These are phyloP conservation scores for Fissipunctia ypsillon DNA, from an alignment of 2,888 invertebrate genomes.

Conservation along the genomic window DNA sequence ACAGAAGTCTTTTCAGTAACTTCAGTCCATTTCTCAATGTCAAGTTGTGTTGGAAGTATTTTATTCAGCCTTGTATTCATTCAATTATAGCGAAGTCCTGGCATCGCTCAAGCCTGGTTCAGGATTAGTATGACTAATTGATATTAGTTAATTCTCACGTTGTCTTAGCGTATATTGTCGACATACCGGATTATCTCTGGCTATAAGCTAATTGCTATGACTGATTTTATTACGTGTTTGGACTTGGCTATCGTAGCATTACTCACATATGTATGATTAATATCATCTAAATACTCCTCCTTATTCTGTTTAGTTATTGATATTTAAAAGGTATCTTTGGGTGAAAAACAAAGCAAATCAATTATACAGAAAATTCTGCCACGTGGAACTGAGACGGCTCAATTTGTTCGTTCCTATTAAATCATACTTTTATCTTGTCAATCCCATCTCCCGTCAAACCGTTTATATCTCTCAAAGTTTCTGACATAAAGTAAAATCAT, in stretches of 20 bases:
- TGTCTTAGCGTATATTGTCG: slow-evolving; percentile 20
- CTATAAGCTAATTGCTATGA: slow-evolving; percentile 25
- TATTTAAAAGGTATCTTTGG: not conserved
- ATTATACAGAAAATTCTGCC: not conserved
- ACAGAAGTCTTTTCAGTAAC: slow-evolving; percentile 41
- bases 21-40: slow-evolving; percentile 54
- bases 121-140: slow-evolving; percentile 47
- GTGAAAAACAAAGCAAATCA: not conserved
- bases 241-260: not conserved
- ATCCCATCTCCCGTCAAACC: slow-evolving; percentile 26
- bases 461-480: slow-evolving; percentile 50
- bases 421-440: slow-evolving; percentile 24
- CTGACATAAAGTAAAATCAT: slow-evolving; percentile 59
- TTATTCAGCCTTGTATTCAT: slow-evolving; percentile 38
- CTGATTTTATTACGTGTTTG: slow-evolving; percentile 41
- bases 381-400: not conserved
- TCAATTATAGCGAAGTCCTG: slow-evolving; percentile 28
- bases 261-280: slow-evolving; percentile 7
- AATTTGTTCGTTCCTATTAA: slow-evolving; percentile 6
- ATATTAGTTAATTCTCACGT: slow-evolving; percentile 39
- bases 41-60: slow-evolving; percentile 37
- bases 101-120: slow-evolving; percentile 21
- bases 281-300: not conserved
- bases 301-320: not conserved
- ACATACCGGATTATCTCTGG: slow-evolving; percentile 26